These are phyloP conservation scores for Gallinago jamesoni DNA, from an alignment of 2,113 vertebrate species.

Conservation along the genomic window DNA sequence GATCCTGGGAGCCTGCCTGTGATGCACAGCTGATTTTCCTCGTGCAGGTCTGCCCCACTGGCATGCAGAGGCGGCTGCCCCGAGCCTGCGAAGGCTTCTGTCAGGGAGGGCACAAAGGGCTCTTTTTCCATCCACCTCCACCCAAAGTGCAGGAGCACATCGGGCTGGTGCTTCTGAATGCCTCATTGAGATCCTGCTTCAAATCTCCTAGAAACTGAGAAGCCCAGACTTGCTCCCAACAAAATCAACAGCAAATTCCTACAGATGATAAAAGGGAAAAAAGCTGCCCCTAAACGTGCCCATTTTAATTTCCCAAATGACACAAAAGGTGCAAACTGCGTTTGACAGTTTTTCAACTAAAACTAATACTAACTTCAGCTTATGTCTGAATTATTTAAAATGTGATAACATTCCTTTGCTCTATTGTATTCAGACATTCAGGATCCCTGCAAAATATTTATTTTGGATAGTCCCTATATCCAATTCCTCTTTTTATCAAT, in stretches of 20 bases:
- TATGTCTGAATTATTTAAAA: slow-evolving; percentile 33
- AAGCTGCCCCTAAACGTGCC: neutral
- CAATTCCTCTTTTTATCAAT: slow-evolving; percentile 59
- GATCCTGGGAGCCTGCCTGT: neutral
- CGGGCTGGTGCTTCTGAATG: neutral
- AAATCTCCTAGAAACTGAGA: neutral
- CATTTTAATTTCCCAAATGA: neutral
- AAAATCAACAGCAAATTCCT: neutral
- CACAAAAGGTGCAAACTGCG: neutral
- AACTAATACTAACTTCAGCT: slow-evolving; percentile 1
- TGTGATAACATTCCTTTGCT: slow-evolving; percentile 6
- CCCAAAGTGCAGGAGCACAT: neutral
- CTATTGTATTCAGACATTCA: slow-evolving; percentile 24
- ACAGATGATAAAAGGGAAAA: neutral
- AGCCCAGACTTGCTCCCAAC: neutral
- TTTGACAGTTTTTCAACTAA: slow-evolving; percentile 45
- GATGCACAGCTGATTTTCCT: neutral
- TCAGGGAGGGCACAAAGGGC: neutral
- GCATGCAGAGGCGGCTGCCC: neutral
- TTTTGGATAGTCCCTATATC: slow-evolving; percentile 32
- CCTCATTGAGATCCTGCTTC: neutral
- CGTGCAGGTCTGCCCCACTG: neutral
- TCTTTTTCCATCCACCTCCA: neutral
- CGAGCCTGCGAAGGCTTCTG: neutral
- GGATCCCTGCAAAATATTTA: slow-evolving; percentile 56